Base-by-base conservation (phyloP, 2,888 invertebrate species). In the Cetonia aurata region DNA sequence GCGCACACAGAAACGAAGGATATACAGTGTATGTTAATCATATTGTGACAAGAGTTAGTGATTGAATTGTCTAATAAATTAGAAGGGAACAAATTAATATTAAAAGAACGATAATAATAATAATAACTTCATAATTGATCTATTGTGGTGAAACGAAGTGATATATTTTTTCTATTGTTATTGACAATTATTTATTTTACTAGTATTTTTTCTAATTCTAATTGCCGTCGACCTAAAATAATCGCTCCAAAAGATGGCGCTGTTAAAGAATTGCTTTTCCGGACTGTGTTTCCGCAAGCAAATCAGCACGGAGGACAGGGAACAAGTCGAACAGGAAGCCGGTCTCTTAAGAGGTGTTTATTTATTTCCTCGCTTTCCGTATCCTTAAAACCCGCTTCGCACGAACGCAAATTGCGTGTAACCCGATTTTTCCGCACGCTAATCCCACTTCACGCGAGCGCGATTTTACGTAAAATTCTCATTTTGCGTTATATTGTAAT, bases 311-410 rank as follows among this genome's bases (percentile, higher is more conserved):
- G 67, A 67, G 37, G 73, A 69, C 46, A 70, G 69, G 60, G 72
- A 70, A 55, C 71, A 70, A 25, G 53, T 72, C 17, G 83, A 82
- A 73, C 82, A 82, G 69, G 78, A 78, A 53, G 80, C 81, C 9
- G 82, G 79, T 37, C 37, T 37, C 37, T 8, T 37, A 37, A 37
- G 37, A 37, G 82, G 81, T 81, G 50, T 50, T 59, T 59, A 44
- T 65, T n/a, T n/a, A n/a, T n/a, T n/a, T n/a, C n/a, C 31, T 13
- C 33, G 6, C 31, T 37, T 70, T 56, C 10, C 48, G 8, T 19
- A 50, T 46, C 33, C 25, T 1, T n/a, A 60, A 48, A 60, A 46
- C 31, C 8, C 13, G 48, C 31, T 48, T 48, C 31, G 13, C 46
- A 44, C 46, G 25, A 48, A 13, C 13, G 37, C 37, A 37, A 8